Conservation (phyloP, 2,888 invertebrate genomes). For the Acleris laterana region DNA sequence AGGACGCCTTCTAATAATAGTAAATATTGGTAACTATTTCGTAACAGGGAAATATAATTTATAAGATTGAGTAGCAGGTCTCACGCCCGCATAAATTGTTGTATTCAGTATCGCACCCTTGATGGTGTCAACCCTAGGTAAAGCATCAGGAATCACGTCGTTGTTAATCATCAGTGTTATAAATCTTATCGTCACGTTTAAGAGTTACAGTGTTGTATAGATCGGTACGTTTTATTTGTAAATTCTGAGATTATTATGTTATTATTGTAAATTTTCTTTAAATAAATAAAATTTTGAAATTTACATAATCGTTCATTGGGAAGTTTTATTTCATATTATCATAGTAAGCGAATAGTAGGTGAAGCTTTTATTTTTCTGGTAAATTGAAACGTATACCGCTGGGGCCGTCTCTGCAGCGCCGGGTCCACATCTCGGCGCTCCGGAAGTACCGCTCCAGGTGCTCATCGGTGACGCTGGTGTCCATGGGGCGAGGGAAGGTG, state of each 20-base stretch:
- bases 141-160: slow-evolving; percentile 74
- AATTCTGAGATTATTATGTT: slow-evolving; percentile 82
- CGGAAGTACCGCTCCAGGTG: slow-evolving; percentile 73
- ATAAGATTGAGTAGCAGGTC: slow-evolving; percentile 17
- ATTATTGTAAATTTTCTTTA: slow-evolving; percentile 82
- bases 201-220: slow-evolving; percentile 84
- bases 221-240: slow-evolving; percentile 80
- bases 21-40: slow-evolving; percentile 10
- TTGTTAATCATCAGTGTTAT: slow-evolving; percentile 83
- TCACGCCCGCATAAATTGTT: slow-evolving; percentile 45
- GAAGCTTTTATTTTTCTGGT: slow-evolving; percentile 48
- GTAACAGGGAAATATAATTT: slow-evolving; percentile 3
- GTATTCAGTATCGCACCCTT: slow-evolving; percentile 67
- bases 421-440: slow-evolving; percentile 71
- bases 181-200: slow-evolving; percentile 82
- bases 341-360: not conserved
- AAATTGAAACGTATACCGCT: slow-evolving; percentile 48
- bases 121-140: slow-evolving; percentile 70
- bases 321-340: slow-evolving; percentile 61
- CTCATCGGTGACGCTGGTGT: slow-evolving; percentile 62
- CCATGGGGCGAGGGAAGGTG: slow-evolving; percentile 50
- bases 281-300: slow-evolving; percentile 82
- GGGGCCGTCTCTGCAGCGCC: slow-evolving; percentile 48
- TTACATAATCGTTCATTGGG: slow-evolving; percentile 80
- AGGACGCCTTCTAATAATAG: slow-evolving; percentile 15